Conservation (phyloP, 2,888 invertebrate genomes). For the Lycophotia porphyrea region DNA sequence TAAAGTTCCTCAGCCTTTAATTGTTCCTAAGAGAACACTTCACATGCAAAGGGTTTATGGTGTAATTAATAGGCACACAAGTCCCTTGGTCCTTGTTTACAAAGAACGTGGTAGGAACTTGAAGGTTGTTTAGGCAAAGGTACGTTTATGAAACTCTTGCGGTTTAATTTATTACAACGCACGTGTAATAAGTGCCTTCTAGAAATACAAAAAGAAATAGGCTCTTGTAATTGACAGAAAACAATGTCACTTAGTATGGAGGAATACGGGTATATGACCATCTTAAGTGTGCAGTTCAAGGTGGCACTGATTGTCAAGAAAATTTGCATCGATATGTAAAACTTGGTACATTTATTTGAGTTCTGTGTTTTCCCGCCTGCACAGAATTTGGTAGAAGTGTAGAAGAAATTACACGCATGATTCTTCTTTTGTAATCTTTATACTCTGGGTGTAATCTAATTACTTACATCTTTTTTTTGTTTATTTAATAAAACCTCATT, state of each 20-base stretch:
- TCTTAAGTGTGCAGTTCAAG: too few relatives aligned
- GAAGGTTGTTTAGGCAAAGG: conserved; percentile 10
- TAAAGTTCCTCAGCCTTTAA: conserved; percentile 8
- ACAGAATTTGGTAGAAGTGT: background rate
- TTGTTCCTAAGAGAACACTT: conserved; percentile 32
- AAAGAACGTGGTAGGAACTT: conserved; percentile 27
- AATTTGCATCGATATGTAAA: too few relatives aligned
- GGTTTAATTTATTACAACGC: background rate
- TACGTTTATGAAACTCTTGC: conserved; percentile 8
- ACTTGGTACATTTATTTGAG: background rate
- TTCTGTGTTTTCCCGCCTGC: background rate
- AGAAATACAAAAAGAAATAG: background rate
- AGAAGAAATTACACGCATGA: background rate
- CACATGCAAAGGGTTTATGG: conserved; percentile 30
- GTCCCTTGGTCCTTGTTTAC: conserved; percentile 34
- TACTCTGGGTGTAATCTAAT: background rate
- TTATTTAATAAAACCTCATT: too few relatives aligned
- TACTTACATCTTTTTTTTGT: background rate
- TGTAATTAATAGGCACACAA: conserved; percentile 47
- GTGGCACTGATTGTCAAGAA: too few relatives aligned
- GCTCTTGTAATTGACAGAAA: background rate
- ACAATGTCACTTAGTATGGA: background rate
- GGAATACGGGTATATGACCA: background rate
- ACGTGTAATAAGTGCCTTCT: background rate
- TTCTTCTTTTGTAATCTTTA: background rate